These are phyloP conservation scores for Calosoma granatense DNA, from an alignment of 1,140 invertebrate species.

Conservation along the genomic window DNA sequence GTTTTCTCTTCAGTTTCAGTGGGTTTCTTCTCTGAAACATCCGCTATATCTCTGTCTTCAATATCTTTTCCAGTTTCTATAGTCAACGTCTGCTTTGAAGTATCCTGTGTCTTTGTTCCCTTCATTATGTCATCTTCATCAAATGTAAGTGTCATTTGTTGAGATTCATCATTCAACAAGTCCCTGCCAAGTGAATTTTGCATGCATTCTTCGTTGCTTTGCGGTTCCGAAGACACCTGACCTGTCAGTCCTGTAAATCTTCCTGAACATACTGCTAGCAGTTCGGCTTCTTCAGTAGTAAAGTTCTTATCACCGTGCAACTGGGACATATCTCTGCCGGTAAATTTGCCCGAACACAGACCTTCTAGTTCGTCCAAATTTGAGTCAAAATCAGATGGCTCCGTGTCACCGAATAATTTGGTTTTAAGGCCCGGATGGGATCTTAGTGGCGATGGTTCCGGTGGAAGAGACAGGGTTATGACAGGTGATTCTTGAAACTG, in stretches of 20 bases:
- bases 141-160: constrained; percentile 19
- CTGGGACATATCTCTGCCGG: no score
- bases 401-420: constrained; percentile 31
- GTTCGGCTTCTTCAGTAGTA: constrained; percentile 20
- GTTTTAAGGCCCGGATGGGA: constrained; percentile 26
- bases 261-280: constrained; percentile 30
- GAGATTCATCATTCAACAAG: constrained; percentile 1
- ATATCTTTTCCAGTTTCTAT: constrained; percentile 19
- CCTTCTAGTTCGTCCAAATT: constrained; percentile 40
- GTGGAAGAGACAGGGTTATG: constrained; percentile 18
- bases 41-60: constrained; percentile 18
- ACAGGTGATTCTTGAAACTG: constrained; percentile 14
- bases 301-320: constrained; percentile 17
- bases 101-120: constrained; percentile 17
- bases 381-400: constrained; percentile 14
- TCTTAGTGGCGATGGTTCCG: constrained; percentile 24
- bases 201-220: constrained; percentile 1
- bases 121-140: constrained; percentile 21
- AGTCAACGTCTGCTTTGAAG: constrained; percentile 8
- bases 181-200: background rate
- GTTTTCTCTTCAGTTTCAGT: background rate
- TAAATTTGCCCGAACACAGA: constrained; percentile 43
- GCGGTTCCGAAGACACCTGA: constrained; percentile 13
- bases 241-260: constrained; percentile 22
- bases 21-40: constrained; percentile 20